Conservation (phyloP, 2,113 vertebrate genomes). For the Tupaia tana region DNA sequence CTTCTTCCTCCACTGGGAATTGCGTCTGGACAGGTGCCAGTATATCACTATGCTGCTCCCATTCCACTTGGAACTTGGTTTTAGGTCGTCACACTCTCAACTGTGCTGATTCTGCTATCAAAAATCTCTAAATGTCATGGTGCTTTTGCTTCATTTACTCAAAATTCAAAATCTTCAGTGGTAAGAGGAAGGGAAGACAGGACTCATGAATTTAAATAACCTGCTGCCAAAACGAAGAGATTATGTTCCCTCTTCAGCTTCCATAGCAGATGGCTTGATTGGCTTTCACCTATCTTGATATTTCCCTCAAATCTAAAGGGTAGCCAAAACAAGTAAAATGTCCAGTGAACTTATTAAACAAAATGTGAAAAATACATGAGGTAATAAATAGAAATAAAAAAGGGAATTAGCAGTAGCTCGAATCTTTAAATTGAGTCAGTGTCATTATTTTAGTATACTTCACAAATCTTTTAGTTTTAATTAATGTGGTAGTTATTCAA, state of each 20-base stretch:
- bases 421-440: background rate
- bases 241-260: background rate
- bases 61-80: background rate
- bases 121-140: background rate
- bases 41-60: background rate
- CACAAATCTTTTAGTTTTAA: background rate
- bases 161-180: background rate
- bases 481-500: background rate
- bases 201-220: background rate
- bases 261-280: conserved; percentile 44
- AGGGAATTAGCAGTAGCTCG: background rate
- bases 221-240: background rate
- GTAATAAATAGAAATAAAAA: background rate
- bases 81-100: too few species aligned
- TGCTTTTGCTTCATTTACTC: conserved; percentile 36
- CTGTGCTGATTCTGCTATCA: background rate
- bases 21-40: background rate
- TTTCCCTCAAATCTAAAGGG: background rate
- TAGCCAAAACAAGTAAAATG: background rate
- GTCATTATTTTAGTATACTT: background rate
- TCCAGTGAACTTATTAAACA: background rate
- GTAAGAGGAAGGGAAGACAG: background rate
- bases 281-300: conserved; percentile 33
- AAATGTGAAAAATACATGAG: background rate
- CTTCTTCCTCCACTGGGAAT: fast-evolving